Evolutionary conservation across 2,888 invertebrate species (phyloP), one percentile per base, ranked within the genome.

Genomic region (Carterocephalus palaemon): DNA sequence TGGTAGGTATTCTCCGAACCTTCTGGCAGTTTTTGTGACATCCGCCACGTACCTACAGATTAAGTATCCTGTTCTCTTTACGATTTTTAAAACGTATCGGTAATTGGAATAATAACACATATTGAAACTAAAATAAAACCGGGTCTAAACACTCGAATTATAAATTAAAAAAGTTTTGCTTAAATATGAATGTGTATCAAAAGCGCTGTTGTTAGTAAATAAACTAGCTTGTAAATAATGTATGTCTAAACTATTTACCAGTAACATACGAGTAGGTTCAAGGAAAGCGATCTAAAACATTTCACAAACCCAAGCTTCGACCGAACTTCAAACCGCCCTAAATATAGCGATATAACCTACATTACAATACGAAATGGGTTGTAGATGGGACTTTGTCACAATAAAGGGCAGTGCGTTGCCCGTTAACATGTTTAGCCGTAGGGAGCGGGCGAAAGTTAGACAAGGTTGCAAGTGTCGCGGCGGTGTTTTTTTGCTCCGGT

Each of bases 401-500:
- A 55, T 57, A 56, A 57, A 56, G 54, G 58, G 56, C 55, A 49
- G 50, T 47, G 56, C 51, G 57, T 59, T 56, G 61, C 59, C n/a
- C 48, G 58, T 55, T 62, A 60, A 63, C 59, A 67, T 65, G 63
- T 58, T 57, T 54, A 56, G 54, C 59, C 55, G 57, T 56, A 60
- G 50, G 54, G 59, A 56, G 55, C 59, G 51, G 47, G 55, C 62
- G 59, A 60, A 65, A 69, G 64, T 73, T 66, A 50, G 76, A 78
- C 75, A 76, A 67, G 71, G 79, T 75, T 76, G 70, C 68, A 77
- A 70, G 65, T 64, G 60, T 51, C 46, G 48, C 53, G 58, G 65
- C 75, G 70, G 75, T 61, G 64, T 73, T 77, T 81, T 76, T 82
- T 83, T 83, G 74, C 70, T 73, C 67, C 64, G 62, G 56, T 77